Percentiles rank a stretch among this genome's conserved stretches.
phyloP scores from a whole-genome alignment of 30 jellyfish, hydroid and myxozoan species.

The Aurelia aurita region DNA sequence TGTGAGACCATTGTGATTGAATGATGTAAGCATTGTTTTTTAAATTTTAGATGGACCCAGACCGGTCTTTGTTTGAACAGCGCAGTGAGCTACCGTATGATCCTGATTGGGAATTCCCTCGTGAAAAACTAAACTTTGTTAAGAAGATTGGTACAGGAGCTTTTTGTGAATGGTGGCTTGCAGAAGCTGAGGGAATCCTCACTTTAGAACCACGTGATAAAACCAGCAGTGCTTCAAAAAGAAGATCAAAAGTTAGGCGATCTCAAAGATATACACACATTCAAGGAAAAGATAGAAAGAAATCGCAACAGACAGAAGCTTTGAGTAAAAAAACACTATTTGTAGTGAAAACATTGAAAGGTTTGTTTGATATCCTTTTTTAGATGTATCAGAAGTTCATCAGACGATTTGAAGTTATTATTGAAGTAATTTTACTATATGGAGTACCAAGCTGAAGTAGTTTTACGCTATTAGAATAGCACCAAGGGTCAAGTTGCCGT shows the following conservation, averaged over 20 bases:
- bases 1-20: too few species aligned
- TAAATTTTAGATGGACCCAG: constrained; percentile 83
- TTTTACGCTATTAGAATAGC: too few species aligned
- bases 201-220: constrained; percentile 67
- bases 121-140: constrained; percentile 76
- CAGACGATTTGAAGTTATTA: too few species aligned
- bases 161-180: constrained; percentile 95
- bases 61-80: constrained; percentile 91
- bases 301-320: constrained; percentile 7
- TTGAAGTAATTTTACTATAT: too few species aligned
- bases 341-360: constrained; percentile 98
- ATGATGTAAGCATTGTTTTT: too few species aligned
- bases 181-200: constrained; percentile 92
- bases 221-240: constrained; percentile 49
- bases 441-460: too few species aligned
- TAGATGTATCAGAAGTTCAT: too few species aligned
- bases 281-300: constrained; percentile 16
- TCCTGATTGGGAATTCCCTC: constrained; percentile 98
- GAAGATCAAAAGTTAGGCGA: constrained; percentile 53
- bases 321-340: constrained; percentile 75
- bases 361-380: constrained; percentile 28
- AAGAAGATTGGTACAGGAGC: constrained; percentile 96
- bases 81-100: constrained; percentile 94
- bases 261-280: constrained; percentile 45
- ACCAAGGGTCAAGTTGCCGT: too few species aligned